A percentile compares a stretch with the other conserved stretches of the same genome.
Conservation (phyloP, 1,140 invertebrate genomes). For the Temnothorax nylanderi region DNA sequence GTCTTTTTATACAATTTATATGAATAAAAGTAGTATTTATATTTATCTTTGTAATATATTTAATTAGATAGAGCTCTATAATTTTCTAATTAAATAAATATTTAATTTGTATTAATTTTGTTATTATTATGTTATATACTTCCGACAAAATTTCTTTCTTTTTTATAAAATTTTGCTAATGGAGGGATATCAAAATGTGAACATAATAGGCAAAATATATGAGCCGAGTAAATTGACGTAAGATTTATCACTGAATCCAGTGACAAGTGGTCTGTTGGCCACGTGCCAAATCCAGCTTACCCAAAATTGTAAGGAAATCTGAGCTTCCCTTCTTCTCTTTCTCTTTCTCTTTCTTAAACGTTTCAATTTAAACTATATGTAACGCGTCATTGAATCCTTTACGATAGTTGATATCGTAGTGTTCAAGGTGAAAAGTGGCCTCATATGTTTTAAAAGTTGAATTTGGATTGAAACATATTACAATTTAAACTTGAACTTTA, state of each 20-base stretch:
- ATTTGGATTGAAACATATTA: neutral
- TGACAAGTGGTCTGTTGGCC: neutral
- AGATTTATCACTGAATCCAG: neutral
- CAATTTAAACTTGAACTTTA: constrained; percentile 11
- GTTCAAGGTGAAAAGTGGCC: constrained; percentile 30
- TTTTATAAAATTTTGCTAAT: neutral
- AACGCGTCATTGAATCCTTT: neutral
- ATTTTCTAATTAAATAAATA: neutral
- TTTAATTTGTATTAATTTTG: neutral
- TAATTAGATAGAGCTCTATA: neutral
- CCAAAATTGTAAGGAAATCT: constrained; percentile 17
- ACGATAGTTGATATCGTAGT: constrained; percentile 22
- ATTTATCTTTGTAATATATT: neutral
- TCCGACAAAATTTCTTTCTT: neutral
- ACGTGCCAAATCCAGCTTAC: constrained; percentile 21
- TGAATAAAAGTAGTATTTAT: neutral
- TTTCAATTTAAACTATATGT: constrained; percentile 29
- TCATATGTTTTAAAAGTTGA: neutral
- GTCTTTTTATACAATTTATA: neutral
- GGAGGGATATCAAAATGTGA: neutral
- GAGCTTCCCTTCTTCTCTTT: neutral
- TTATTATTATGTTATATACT: neutral
- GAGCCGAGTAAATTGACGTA: neutral
- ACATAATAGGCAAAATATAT: neutral
- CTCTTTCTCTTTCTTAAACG: neutral